A percentile compares a stretch with the other conserved stretches of the same genome.
Conservation (phyloP, 2,888 invertebrate species). For the Drosophila rellima region DNA sequence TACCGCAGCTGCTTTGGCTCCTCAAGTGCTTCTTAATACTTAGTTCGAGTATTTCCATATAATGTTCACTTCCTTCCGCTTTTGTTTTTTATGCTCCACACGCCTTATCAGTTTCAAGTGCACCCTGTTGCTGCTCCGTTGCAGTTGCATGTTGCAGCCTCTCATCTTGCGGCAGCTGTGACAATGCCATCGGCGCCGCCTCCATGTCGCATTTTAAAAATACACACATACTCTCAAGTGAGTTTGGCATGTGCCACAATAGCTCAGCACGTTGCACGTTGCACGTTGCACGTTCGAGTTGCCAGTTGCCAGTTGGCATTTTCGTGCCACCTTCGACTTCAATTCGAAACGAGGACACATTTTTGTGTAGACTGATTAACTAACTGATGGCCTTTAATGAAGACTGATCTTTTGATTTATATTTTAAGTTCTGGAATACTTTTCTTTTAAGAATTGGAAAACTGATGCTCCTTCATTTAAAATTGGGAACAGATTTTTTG, state of each 20-base stretch:
- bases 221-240: conserved; percentile 69
- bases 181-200: conserved; percentile 35
- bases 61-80: conserved; percentile 74
- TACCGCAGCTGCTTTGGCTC: conserved; percentile 20
- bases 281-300: conserved; percentile 9
- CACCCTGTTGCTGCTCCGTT: conserved; percentile 20
- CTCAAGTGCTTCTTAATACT: conserved; percentile 23
- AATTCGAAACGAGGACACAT: neutral
- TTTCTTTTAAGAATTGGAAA: too few relatives aligned
- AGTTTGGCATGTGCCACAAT: conserved; percentile 74
- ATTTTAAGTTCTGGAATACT: neutral
- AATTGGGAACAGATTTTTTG: too few relatives aligned
- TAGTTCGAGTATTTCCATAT: conserved; percentile 26
- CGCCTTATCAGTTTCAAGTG: conserved; percentile 70
- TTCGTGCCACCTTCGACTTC: conserved; percentile 15
- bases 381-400: conserved; percentile 9
- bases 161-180: conserved; percentile 40
- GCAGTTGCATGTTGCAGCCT: conserved; percentile 19
- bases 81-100: conserved; percentile 38
- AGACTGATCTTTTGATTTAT: neutral
- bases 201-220: conserved; percentile 58
- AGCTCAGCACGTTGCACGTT: conserved; percentile 28
- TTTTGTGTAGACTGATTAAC: conserved; percentile 3
- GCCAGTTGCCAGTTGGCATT: conserved; percentile 33
- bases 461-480: too few relatives aligned